Percentiles rank a stretch among this genome's conserved stretches.
These are phyloP conservation scores for Eremophila alpestris DNA, from an alignment of 2,797 vertebrate species.

Conservation along the genomic window DNA sequence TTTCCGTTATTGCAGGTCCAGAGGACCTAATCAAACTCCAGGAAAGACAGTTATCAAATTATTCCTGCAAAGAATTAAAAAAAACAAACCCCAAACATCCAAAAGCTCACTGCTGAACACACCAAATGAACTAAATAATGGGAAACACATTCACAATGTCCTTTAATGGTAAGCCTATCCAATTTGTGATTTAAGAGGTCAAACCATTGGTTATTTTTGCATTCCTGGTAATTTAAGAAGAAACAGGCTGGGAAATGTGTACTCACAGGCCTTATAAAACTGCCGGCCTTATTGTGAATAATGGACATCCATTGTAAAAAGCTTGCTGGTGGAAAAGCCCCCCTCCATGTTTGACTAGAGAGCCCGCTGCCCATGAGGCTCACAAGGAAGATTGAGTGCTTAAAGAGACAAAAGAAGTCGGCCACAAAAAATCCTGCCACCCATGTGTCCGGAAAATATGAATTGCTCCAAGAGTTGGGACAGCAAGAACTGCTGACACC, in stretches of 20 bases:
- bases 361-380: slow-evolving; percentile 44
- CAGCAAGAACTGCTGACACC: slow-evolving; percentile 9
- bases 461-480: slow-evolving; percentile 6
- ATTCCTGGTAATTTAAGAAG: slow-evolving; percentile 80
- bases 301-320: slow-evolving; percentile 68
- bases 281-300: slow-evolving; percentile 74
- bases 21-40: slow-evolving; percentile 57
- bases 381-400: slow-evolving; percentile 7
- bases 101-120: slow-evolving; percentile 71
- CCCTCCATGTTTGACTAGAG: slow-evolving; percentile 21
- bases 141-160: slow-evolving; percentile 79
- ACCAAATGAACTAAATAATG: slow-evolving; percentile 81
- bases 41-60: slow-evolving; percentile 67
- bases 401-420: slow-evolving; percentile 34
- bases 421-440: slow-evolving; percentile 44
- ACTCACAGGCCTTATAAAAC: slow-evolving; percentile 75
- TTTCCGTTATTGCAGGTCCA: slow-evolving; percentile 14
- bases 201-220: slow-evolving; percentile 77
- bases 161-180: slow-evolving; percentile 77
- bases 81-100: slow-evolving; percentile 45
- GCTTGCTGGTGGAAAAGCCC: slow-evolving; percentile 45
- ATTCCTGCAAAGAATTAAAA: slow-evolving; percentile 54
- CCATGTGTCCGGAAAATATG: slow-evolving; percentile 50
- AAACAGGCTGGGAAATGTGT: slow-evolving; percentile 70
- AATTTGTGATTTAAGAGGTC: slow-evolving; percentile 83